Evolutionary conservation across 2,113 vertebrate genomes (phyloP).

Genomic region (Lathamus discolor): DNA sequence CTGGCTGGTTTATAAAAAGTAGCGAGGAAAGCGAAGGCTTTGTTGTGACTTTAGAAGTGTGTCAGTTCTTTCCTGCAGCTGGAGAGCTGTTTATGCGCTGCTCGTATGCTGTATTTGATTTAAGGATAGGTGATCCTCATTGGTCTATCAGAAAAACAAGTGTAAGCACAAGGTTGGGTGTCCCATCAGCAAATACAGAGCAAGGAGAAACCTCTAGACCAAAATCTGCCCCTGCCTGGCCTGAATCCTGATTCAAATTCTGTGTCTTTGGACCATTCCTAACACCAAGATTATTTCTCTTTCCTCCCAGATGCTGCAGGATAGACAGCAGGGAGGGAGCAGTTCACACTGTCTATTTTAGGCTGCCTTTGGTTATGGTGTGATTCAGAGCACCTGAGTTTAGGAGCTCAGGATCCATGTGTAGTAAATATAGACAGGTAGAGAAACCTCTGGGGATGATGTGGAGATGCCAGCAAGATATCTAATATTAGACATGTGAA

Average conservation of each 20-base stretch:
- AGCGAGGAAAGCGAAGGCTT: background rate
- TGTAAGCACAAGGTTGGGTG: background rate
- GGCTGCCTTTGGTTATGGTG: background rate
- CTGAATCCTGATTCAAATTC: background rate
- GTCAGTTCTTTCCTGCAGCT: background rate
- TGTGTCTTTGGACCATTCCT: background rate
- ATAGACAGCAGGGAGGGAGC: conserved; percentile 26
- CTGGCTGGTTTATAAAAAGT: conserved; percentile 27
- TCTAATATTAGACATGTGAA: conserved; percentile 58
- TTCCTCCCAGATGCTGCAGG: conserved; percentile 38
- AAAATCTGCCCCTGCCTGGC: background rate
- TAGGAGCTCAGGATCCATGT: background rate
- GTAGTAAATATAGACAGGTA: conserved; percentile 47
- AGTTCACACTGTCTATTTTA: conserved; percentile 49
- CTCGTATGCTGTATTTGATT: background rate
- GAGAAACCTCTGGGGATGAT: background rate
- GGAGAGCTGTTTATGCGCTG: background rate
- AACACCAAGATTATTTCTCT: background rate
- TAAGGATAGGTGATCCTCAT: background rate
- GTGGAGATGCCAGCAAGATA: background rate
- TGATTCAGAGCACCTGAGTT: conserved; percentile 46
- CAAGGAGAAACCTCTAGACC: background rate
- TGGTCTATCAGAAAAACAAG: background rate
- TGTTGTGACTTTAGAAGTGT: conserved; percentile 26
- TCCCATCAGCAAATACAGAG: background rate